Percentiles rank a stretch among this genome's conserved stretches.
Conservation (phyloP, 2,113 vertebrate genomes). For the Anas platyrhynchos region DNA sequence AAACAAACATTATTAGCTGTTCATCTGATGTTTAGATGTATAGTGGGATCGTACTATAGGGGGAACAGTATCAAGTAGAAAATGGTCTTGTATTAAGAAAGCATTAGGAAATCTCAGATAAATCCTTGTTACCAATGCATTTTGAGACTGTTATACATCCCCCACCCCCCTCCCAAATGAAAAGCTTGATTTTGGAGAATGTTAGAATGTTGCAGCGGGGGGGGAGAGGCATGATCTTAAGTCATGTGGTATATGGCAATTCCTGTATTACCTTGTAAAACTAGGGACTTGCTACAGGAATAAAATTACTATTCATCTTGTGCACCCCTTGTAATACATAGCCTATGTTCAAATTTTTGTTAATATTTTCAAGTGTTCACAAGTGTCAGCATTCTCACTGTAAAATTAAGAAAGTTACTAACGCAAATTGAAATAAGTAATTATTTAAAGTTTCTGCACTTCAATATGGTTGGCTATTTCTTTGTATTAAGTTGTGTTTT, state of each 20-base stretch:
- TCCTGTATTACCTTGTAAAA: neutral
- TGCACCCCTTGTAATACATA: neutral
- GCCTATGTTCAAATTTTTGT: neutral
- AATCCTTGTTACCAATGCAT: neutral
- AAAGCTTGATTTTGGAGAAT: slow-evolving; percentile 1
- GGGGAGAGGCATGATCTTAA: neutral
- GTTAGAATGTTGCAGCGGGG: neutral
- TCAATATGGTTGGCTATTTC: neutral
- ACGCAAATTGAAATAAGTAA: neutral
- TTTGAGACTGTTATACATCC: neutral
- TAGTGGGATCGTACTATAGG: slow-evolving; percentile 13
- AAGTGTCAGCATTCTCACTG: neutral
- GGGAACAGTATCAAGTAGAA: neutral
- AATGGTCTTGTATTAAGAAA: slow-evolving; percentile 23
- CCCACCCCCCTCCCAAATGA: neutral
- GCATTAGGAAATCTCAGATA: neutral
- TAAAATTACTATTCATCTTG: neutral
- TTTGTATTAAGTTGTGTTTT: neutral
- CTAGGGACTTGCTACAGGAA: neutral
- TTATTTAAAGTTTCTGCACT: neutral
- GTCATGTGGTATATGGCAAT: neutral
- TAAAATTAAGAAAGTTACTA: neutral
- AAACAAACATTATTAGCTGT: slow-evolving; percentile 71
- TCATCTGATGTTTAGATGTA: slow-evolving; percentile 50
- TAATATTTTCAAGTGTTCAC: neutral